Conservation (phyloP, 1,140 invertebrate genomes). For the Neuroterus valhalla region DNA sequence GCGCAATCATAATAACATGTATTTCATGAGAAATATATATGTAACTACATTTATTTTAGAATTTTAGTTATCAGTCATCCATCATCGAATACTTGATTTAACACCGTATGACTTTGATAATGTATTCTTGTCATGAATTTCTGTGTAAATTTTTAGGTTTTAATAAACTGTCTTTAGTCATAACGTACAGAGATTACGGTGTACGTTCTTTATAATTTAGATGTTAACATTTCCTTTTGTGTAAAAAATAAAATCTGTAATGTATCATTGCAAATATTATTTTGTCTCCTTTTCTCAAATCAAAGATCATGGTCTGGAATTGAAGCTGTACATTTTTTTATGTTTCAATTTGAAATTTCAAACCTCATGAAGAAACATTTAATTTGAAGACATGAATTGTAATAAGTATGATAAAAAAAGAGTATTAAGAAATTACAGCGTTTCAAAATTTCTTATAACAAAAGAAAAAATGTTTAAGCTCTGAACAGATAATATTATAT, state of each 20-base stretch:
- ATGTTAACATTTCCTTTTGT: conserved; percentile 3
- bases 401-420: no score
- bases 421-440: no score
- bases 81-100: background rate
- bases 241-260: conserved; percentile 16
- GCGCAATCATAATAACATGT: background rate
- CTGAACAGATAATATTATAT: no score
- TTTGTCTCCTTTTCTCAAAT: no score
- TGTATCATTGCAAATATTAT: conserved; percentile 7
- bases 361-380: no score
- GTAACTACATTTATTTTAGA: background rate
- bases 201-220: conserved; percentile 9
- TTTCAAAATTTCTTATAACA: no score
- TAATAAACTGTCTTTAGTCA: background rate
- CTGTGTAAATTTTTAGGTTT: background rate
- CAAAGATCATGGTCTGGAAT: no score
- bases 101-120: background rate
- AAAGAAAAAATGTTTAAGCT: no score
- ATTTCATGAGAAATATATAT: background rate
- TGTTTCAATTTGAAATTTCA: no score
- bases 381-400: no score
- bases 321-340: no score
- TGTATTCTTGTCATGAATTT: background rate
- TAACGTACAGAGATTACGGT: background rate
- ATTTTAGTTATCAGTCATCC: conserved; percentile 8